Evolutionary conservation across 2,113 vertebrate species (phyloP), one percentile per base, ranked within the genome.

Genomic region (Lepus timidus): DNA sequence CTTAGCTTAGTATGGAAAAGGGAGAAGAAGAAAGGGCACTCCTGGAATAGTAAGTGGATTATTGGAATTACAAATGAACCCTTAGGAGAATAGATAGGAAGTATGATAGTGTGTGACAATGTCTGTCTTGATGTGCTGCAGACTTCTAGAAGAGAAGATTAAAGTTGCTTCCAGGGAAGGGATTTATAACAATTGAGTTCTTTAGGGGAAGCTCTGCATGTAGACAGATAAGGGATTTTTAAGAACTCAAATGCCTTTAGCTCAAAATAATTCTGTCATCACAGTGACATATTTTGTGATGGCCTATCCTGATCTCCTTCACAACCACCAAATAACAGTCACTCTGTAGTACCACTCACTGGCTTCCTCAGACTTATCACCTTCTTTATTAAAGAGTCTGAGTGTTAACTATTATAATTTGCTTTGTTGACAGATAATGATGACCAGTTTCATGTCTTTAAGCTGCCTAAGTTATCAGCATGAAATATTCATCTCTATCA

Each of bases 341-440:
- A 25, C 51, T 85, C n/a, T 33, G 3, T 62, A 58, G 58, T 49
- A 9, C 22, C 25, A 12, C 76, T 62, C 31, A 68, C 16, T 36
- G 74, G 55, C 62, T 74, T 36, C 27, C 9, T 61, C 12, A 49
- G 31, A 61, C 29, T 20, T 27, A 39, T 16, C 33, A 49, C 10
- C 10, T 70, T 44, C 91, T 61, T 1, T 70, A 33, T 22, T 52
- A 29, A 70, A 68, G 49, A 75, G 4, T 51, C 31, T 81, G 20
- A 55, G 16, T 55, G 39, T n/a, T 71, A 73, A 89, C 12, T 64
- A 20, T 31, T 55, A 27, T 90, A 4, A 73, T 75, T 74, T 71
- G 44, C 11, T 89, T 86, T 93, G 55, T 88, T 92, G 78, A 90
- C 64, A 80, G 92, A 90, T 81, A 81, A 76, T 1, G 19, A 44